phyloP scores from a whole-genome alignment of 1,140 invertebrate genomes.

The Bombus vancouverensis region DNA sequence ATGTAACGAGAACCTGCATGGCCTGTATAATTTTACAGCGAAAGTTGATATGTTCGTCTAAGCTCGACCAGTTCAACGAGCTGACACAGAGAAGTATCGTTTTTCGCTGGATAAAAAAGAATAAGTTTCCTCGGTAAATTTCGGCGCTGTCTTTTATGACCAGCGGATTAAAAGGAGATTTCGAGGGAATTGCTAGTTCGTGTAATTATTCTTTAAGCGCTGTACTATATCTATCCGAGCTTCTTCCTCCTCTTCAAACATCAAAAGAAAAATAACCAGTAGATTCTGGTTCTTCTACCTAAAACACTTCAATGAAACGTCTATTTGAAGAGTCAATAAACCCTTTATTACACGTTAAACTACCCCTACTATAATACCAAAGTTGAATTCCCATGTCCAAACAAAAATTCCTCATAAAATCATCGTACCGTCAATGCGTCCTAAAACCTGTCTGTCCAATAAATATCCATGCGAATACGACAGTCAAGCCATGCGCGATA shows the following conservation, averaged over 20 bases:
- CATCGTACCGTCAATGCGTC: not conserved
- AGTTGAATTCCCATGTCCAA: not conserved
- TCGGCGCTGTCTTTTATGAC: not conserved
- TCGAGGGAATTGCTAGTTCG: too few relatives aligned
- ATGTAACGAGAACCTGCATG: conserved; percentile 33
- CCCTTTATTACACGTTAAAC: not conserved
- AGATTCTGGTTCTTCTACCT: too few relatives aligned
- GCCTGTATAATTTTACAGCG: conserved; percentile 41
- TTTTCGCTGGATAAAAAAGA: conserved; percentile 19
- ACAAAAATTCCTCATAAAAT: too few relatives aligned
- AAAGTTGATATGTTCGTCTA: conserved; percentile 38
- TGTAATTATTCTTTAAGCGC: too few relatives aligned
- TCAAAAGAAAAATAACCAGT: too few relatives aligned
- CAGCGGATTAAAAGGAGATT: not conserved
- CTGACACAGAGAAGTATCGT: conserved; percentile 41
- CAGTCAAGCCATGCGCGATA: not conserved
- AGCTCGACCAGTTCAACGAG: conserved; percentile 22
- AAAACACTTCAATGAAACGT: not conserved
- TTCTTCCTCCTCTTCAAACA: too few relatives aligned
- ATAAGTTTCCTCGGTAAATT: not conserved
- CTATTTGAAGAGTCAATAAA: not conserved
- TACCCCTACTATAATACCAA: not conserved
- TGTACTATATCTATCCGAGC: too few relatives aligned
- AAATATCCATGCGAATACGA: not conserved
- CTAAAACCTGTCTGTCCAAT: not conserved